Conservation (phyloP, 2,113 vertebrate species). For the Tauraco erythrolophus region DNA sequence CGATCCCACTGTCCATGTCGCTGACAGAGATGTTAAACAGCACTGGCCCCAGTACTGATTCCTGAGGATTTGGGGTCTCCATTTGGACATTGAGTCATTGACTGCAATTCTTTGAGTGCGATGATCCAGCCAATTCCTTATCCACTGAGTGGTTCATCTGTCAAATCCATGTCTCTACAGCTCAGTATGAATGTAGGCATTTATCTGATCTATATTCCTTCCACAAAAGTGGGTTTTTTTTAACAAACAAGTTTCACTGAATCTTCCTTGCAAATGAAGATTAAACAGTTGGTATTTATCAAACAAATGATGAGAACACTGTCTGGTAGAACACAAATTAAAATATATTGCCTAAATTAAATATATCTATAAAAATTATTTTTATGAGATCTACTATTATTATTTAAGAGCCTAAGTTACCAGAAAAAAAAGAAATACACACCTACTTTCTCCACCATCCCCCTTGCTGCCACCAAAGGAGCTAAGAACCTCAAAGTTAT, state of each 20-base stretch:
- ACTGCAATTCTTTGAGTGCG: no score
- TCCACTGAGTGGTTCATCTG: no score
- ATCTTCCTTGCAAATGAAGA: not conserved
- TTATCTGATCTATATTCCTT: not conserved
- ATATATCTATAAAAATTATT: not conserved
- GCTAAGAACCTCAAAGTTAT: not conserved
- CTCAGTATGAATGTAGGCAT: not conserved
- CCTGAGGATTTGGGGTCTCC: no score
- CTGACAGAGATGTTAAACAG: no score
- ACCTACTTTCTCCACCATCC: not conserved
- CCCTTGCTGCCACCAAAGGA: not conserved
- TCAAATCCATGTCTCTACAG: not conserved
- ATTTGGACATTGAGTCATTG: no score
- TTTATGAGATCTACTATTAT: not conserved
- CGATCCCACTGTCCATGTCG: no score
- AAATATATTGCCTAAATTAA: not conserved
- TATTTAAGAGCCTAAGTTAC: not conserved
- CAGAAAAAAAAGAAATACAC: not conserved
- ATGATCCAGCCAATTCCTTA: no score
- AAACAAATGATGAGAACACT: not conserved
- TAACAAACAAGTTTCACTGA: not conserved
- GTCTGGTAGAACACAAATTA: not conserved
- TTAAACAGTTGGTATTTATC: constrained; percentile 16
- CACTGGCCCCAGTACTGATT: no score
- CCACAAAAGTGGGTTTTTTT: not conserved